Evolutionary conservation across 2,113 vertebrate genomes (phyloP).

Genomic region (Indicator maculatus): DNA sequence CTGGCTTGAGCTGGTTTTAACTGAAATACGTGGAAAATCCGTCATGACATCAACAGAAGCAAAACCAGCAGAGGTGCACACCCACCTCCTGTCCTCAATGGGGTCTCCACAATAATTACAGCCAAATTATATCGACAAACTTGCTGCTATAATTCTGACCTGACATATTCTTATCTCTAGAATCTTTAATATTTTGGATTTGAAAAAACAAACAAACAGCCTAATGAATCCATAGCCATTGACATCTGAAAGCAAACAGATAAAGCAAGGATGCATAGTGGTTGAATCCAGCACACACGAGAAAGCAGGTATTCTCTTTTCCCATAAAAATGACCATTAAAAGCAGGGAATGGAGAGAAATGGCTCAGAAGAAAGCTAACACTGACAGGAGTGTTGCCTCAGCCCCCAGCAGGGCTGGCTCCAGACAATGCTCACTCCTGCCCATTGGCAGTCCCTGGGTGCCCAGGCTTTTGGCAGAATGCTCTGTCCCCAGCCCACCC

Average conservation of each 20-base stretch:
- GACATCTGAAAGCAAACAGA: background rate
- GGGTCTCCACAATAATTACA: background rate
- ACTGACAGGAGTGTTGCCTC: fast-evolving
- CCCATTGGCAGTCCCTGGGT: background rate
- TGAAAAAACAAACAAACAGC: background rate
- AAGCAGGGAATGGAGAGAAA: background rate
- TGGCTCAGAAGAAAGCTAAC: background rate
- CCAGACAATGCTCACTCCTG: background rate
- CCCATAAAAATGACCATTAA: background rate
- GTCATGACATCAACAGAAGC: background rate
- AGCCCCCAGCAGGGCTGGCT: background rate
- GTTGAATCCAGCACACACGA: background rate
- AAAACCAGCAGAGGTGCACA: background rate
- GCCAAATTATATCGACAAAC: background rate
- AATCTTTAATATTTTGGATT: background rate
- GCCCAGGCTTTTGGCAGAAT: background rate
- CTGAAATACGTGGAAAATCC: background rate
- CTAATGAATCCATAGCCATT: background rate
- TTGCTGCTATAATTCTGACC: background rate
- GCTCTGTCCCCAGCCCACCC: background rate
- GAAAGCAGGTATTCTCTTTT: background rate
- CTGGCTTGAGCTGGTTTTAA: background rate
- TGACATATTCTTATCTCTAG: background rate
- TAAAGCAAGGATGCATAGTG: background rate
- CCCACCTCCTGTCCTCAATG: background rate